These are phyloP conservation scores for Yponomeuta evonymella DNA, from an alignment of 2,888 invertebrate genomes.

Conservation along the genomic window DNA sequence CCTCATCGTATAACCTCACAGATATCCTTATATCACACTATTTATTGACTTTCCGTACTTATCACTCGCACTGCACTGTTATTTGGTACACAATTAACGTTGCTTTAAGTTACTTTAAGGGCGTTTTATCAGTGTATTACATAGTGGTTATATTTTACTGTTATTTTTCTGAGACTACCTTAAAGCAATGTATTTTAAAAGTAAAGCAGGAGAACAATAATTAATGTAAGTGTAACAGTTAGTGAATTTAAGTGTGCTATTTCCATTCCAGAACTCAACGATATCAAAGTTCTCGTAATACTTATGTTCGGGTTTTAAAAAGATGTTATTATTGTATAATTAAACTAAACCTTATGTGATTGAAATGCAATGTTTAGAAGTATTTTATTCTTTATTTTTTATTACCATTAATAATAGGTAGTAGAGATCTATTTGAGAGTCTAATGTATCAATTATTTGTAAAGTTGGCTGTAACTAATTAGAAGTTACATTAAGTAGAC, in stretches of 20 bases:
- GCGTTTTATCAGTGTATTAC: conserved; percentile 64
- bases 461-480: conserved; percentile 76
- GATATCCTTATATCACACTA: conserved; percentile 49
- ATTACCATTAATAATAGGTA: conserved; percentile 76
- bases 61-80: conserved; percentile 68
- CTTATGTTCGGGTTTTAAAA: conserved; percentile 74
- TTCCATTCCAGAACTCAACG: conserved; percentile 76
- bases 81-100: conserved; percentile 63
- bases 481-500: conserved; percentile 75
- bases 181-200: conserved; percentile 72
- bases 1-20: conserved; percentile 68
- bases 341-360: conserved; percentile 76
- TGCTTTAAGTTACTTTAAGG: conserved; percentile 64
- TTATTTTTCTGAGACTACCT: conserved; percentile 72
- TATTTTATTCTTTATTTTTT: conserved; percentile 77
- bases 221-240: conserved; percentile 76
- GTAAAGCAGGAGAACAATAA: conserved; percentile 76
- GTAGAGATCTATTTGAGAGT: conserved; percentile 77
- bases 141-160: conserved; percentile 70
- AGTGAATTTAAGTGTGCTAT: conserved; percentile 77
- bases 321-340: conserved; percentile 74
- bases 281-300: conserved; percentile 74
- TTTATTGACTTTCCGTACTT: conserved; percentile 62
- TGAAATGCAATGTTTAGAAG: conserved; percentile 77
- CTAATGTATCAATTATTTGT: conserved; percentile 77